Percentiles rank a stretch among this genome's conserved stretches.
Evolutionary conservation across 2,888 invertebrate species (phyloP).

Genomic region (Chydorus sphaericus): DNA sequence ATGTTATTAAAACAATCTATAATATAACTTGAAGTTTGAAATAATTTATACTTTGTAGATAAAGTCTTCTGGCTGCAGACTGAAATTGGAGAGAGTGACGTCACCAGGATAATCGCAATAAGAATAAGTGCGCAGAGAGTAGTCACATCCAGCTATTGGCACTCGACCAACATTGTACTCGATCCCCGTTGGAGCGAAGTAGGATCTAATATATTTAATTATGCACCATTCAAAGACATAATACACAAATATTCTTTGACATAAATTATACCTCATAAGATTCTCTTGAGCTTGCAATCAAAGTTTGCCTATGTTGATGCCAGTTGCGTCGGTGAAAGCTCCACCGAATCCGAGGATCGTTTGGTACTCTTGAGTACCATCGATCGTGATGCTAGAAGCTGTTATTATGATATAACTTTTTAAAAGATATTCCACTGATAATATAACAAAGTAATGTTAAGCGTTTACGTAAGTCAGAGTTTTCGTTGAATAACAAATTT

Average conservation of each 20-base stretch:
- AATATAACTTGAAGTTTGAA: not conserved
- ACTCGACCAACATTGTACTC: conserved; percentile 65
- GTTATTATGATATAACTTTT: too few relatives aligned
- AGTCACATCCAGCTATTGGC: conserved; percentile 74
- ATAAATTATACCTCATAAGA: conserved; percentile 39
- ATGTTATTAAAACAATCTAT: too few relatives aligned
- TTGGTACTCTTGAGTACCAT: conserved; percentile 37
- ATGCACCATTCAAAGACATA: too few relatives aligned
- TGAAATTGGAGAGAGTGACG: conserved; percentile 43
- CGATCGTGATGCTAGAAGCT: conserved; percentile 15
- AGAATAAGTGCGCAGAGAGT: conserved; percentile 65
- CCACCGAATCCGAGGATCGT: conserved; percentile 70
- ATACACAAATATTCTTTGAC: too few relatives aligned
- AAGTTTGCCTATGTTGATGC: conserved; percentile 53
- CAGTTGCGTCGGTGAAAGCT: conserved; percentile 56
- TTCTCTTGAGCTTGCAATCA: conserved; percentile 36
- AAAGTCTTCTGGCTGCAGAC: conserved; percentile 49
- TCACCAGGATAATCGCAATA: conserved; percentile 48
- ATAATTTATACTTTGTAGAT: conserved; percentile 42
- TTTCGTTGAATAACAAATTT: conserved; percentile 5
- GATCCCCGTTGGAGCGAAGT: conserved; percentile 51
- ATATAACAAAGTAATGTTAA: too few relatives aligned
- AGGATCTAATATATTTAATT: too few relatives aligned
- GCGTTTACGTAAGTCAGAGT: not conserved
- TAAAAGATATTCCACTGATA: not conserved